Evolutionary conservation across 2,888 invertebrate genomes (phyloP).

Genomic region (Autographa gamma): DNA sequence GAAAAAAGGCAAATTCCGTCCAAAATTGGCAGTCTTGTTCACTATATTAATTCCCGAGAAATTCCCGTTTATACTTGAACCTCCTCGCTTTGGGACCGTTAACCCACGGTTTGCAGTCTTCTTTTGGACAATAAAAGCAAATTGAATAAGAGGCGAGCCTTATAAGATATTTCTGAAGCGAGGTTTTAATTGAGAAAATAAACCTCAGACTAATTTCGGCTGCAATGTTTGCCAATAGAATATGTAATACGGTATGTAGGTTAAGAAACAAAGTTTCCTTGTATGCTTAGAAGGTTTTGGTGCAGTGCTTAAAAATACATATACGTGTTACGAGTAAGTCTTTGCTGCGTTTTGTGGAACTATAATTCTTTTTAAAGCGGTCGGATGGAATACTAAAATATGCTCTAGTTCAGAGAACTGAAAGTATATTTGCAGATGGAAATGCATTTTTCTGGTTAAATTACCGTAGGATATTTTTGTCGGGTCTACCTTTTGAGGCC

Average conservation of each 20-base stretch:
- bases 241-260: conserved; percentile 40
- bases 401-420: background rate
- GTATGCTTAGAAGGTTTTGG: conserved; percentile 30
- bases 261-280: conserved; percentile 28
- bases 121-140: conserved; percentile 78
- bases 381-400: conserved; percentile 8
- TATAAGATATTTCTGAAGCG: conserved; percentile 64
- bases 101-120: conserved; percentile 71
- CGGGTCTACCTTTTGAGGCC: background rate
- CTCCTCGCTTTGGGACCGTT: conserved; percentile 63
- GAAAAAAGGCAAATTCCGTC: conserved; percentile 60
- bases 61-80: conserved; percentile 67
- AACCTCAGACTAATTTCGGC: conserved; percentile 59
- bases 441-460: conserved; percentile 1
- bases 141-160: conserved; percentile 72
- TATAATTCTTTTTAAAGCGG: background rate
- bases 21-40: conserved; percentile 67
- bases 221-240: conserved; percentile 47
- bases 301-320: conserved; percentile 7
- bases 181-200: conserved; percentile 70
- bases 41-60: conserved; percentile 73
- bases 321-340: conserved; percentile 8
- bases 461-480: background rate
- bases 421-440: background rate
- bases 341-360: background rate